These are phyloP conservation scores for Nephrotoma flavescens DNA, from an alignment of 2,888 invertebrate genomes.

Conservation along the genomic window DNA sequence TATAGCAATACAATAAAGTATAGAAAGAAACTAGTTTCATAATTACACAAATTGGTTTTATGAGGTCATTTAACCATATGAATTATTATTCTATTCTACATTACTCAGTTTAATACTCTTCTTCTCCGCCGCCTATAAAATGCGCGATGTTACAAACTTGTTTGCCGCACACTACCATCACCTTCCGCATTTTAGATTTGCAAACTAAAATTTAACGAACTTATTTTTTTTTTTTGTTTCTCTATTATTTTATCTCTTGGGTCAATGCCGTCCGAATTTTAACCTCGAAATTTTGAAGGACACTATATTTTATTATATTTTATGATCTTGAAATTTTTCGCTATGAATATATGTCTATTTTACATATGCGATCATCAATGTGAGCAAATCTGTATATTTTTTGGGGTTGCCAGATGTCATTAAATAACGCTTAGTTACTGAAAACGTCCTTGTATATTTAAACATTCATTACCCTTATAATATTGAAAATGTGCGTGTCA, in stretches of 20 bases:
- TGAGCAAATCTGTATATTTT: neutral
- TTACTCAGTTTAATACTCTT: neutral
- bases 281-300: constrained; percentile 3
- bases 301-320: neutral
- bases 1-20: neutral
- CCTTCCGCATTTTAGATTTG: neutral
- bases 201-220: neutral
- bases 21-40: neutral
- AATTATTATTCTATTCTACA: neutral
- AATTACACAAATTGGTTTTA: neutral
- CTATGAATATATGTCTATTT: neutral
- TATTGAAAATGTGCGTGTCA: neutral
- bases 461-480: neutral
- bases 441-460: neutral
- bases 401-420: neutral
- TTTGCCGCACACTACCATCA: neutral
- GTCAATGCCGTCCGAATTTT: constrained; percentile 1
- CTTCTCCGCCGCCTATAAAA: neutral
- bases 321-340: neutral
- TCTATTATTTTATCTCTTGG: neutral
- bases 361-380: neutral
- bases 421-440: neutral
- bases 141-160: neutral
- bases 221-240: neutral
- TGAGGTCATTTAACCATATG: neutral